Evolutionary conservation across 2,797 vertebrate species (phyloP).

Genomic region (Sphenopsis melanotis): DNA sequence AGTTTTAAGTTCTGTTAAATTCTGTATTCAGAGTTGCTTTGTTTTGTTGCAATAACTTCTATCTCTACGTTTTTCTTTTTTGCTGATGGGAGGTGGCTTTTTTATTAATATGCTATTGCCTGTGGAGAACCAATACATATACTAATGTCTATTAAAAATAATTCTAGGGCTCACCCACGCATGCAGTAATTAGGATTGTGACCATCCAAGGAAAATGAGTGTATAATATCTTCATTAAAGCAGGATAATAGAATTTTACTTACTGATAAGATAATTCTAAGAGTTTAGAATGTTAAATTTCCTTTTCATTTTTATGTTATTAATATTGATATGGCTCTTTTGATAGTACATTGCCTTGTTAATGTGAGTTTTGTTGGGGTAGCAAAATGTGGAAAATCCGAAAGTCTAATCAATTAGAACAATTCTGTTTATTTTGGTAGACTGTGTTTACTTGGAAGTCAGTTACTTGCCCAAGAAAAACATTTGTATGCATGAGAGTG

Average conservation of each 20-base stretch:
- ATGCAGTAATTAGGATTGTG: constrained; percentile 65
- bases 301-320: constrained; percentile 53
- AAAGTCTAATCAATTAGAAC: constrained; percentile 28
- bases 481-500: neutral
- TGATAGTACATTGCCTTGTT: constrained; percentile 35
- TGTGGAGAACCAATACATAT: constrained; percentile 30
- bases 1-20: neutral
- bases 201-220: constrained; percentile 71
- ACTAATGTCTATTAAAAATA: constrained; percentile 66
- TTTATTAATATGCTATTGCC: constrained; percentile 1
- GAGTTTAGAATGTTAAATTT: constrained; percentile 49
- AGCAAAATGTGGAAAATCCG: constrained; percentile 7
- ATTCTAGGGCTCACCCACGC: constrained; percentile 48
- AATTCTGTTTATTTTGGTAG: neutral
- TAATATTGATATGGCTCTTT: constrained; percentile 58
- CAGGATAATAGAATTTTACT: constrained; percentile 66
- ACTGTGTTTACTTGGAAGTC: constrained; percentile 28
- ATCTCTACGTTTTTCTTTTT: neutral
- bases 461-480: neutral
- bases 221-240: constrained; percentile 75
- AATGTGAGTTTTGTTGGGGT: constrained; percentile 2
- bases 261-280: constrained; percentile 66
- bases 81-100: neutral
- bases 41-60: neutral
- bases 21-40: neutral